A percentile compares a stretch with the other conserved stretches of the same genome.
Conservation (phyloP, 2,888 invertebrate genomes). For the Protonemura montana region DNA sequence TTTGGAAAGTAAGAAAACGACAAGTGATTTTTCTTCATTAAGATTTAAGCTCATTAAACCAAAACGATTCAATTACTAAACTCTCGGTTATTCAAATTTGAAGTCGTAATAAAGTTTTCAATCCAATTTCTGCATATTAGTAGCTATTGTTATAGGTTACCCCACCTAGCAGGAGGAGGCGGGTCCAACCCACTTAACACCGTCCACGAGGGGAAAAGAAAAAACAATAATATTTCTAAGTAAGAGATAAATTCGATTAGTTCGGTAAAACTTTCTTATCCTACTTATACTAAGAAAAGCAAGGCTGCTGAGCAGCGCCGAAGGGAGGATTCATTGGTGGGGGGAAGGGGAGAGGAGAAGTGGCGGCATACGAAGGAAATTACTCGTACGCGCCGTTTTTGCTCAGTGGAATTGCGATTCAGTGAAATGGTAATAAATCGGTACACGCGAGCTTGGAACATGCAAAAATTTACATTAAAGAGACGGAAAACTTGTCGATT, state of each 20-base stretch:
- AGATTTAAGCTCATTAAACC: conserved; percentile 34
- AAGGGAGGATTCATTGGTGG: too few species aligned
- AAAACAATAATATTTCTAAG: conserved; percentile 26
- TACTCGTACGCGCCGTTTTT: neutral
- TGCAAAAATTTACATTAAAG: neutral
- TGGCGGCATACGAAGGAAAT: neutral
- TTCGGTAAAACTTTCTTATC: neutral
- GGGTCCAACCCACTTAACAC: neutral
- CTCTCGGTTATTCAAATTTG: conserved; percentile 25
- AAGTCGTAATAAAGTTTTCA: conserved; percentile 30
- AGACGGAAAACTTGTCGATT: neutral
- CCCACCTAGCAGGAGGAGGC: neutral
- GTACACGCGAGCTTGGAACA: neutral
- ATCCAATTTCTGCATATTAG: conserved; percentile 22
- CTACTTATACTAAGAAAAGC: neutral
- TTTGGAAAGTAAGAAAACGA: neutral
- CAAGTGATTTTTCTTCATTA: conserved; percentile 28
- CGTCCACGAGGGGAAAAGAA: neutral
- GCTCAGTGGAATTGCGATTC: neutral
- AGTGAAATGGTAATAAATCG: neutral
- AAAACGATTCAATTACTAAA: conserved; percentile 25
- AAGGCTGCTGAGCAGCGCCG: neutral
- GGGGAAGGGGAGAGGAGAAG: too few species aligned
- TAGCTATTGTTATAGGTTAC: conserved; percentile 30
- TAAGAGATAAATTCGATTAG: conserved; percentile 31